These are phyloP conservation scores for Amazona ochrocephala DNA, from an alignment of 2,797 vertebrate genomes.

Conservation along the genomic window DNA sequence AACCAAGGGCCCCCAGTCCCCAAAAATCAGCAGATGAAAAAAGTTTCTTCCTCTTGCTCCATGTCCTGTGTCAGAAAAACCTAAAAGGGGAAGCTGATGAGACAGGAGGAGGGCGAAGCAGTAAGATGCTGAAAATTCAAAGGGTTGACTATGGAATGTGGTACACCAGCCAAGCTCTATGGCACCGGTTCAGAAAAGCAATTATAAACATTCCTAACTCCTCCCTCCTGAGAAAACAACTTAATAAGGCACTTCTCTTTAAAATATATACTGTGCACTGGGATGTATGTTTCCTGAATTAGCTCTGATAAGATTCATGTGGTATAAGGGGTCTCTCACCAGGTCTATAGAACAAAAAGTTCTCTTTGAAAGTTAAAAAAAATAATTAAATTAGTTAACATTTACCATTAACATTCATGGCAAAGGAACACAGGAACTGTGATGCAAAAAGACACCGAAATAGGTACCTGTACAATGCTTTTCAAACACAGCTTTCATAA, in stretches of 20 bases:
- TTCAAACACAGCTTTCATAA: background rate
- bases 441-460: background rate
- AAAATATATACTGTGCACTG: background rate
- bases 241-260: constrained; percentile 22
- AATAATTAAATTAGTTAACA: background rate
- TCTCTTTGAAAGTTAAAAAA: background rate
- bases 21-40: background rate
- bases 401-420: background rate
- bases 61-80: background rate
- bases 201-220: constrained; percentile 31
- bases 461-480: background rate
- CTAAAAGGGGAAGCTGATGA: background rate
- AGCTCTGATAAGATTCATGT: background rate
- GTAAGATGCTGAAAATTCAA: background rate
- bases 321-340: background rate
- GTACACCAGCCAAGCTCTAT: constrained; percentile 21
- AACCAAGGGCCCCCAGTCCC: background rate
- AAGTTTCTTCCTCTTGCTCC: background rate
- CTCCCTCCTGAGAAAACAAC: background rate
- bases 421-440: background rate
- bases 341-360: background rate
- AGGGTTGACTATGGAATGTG: constrained; percentile 25
- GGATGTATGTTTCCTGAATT: background rate
- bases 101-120: background rate
- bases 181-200: constrained; percentile 39